A percentile compares a stretch with the other conserved stretches of the same genome.
Conservation (phyloP, 1,140 invertebrate species). For the Mizuhopecten yessoensis region DNA sequence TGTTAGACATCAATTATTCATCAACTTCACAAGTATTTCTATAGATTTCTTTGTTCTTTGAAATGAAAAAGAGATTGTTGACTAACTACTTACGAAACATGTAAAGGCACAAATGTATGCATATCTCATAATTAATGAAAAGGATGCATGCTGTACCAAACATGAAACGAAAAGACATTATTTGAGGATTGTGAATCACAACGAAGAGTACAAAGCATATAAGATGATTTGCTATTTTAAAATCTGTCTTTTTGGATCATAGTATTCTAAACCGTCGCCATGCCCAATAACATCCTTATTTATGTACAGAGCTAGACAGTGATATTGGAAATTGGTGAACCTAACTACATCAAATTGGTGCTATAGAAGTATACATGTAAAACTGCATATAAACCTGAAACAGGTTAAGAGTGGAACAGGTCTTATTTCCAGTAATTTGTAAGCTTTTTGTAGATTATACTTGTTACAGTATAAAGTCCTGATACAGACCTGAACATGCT, state of each 20-base stretch:
- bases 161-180: background rate
- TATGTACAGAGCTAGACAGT: background rate
- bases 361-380: background rate
- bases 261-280: background rate
- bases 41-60: background rate
- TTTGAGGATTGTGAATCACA: background rate
- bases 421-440: background rate
- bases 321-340: background rate
- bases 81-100: background rate
- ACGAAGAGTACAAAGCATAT: background rate
- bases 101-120: background rate
- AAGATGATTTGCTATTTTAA: background rate
- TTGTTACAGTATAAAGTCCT: background rate
- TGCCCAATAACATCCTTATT: background rate
- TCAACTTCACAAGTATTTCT: background rate
- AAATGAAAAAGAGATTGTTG: background rate
- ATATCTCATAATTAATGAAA: no score
- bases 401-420: background rate
- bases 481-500: background rate
- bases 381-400: background rate
- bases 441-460: no score
- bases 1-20: background rate
- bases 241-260: background rate
- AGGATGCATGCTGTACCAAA: background rate
- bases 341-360: background rate